Evolutionary conservation across 1,140 invertebrate genomes (phyloP).

Genomic region (Pentalonia nigronervosa): DNA sequence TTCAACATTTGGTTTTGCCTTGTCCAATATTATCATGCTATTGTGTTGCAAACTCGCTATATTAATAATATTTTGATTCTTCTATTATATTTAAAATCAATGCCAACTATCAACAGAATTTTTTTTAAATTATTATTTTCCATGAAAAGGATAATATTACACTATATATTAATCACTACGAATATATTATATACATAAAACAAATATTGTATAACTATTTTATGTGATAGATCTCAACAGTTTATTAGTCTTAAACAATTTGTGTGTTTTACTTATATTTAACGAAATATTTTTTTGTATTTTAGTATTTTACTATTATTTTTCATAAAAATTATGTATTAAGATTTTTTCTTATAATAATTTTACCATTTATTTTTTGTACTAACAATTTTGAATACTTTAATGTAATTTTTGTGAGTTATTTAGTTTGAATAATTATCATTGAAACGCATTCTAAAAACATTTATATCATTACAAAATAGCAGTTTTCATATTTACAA

Average conservation of each 20-base stretch:
- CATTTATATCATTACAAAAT: not conserved
- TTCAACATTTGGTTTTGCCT: not conserved
- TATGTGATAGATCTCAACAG: slow-evolving; percentile 47
- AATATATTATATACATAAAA: not conserved
- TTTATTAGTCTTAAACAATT: slow-evolving; percentile 11
- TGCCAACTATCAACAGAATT: not conserved
- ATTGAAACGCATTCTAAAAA: not conserved
- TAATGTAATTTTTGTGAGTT: not conserved
- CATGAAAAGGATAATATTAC: not conserved
- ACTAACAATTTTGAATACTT: not conserved
- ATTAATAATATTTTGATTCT: not conserved
- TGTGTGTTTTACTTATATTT: not conserved
- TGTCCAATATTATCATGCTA: not conserved
- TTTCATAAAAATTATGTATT: not conserved
- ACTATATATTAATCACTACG: not conserved
- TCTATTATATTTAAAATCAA: not conserved
- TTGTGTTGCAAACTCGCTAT: not conserved
- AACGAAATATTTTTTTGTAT: not conserved
- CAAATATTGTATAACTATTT: slow-evolving; percentile 15
- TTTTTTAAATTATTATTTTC: not conserved
- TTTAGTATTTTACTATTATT: slow-evolving; percentile 7
- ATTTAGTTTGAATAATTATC: not conserved
- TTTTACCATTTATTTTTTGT: slow-evolving; percentile 20
- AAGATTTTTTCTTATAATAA: not conserved
- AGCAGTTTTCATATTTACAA: not conserved